Conservation (phyloP, 1,140 invertebrate genomes). For the Leptopilina boulardi region DNA sequence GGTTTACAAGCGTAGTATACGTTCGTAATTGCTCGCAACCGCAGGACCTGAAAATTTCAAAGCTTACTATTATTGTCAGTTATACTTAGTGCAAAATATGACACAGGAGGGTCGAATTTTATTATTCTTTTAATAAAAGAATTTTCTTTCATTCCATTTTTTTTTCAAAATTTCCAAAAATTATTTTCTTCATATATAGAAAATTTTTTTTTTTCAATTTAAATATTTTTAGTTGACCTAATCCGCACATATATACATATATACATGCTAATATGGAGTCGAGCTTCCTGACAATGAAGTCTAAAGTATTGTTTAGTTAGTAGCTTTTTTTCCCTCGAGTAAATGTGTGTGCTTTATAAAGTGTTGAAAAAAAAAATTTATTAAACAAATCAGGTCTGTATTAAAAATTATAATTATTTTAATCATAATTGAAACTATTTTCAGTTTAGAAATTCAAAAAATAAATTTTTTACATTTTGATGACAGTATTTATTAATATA, state of each 20-base stretch:
- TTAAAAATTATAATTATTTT: neutral
- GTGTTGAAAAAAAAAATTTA: neutral
- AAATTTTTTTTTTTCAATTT: neutral
- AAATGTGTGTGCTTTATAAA: neutral
- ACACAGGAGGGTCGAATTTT: neutral
- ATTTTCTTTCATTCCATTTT: neutral
- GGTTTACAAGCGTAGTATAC: constrained; percentile 16
- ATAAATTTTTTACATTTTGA: too few relatives aligned
- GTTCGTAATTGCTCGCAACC: neutral
- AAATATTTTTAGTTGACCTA: neutral
- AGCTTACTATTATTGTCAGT: neutral
- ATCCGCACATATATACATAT: neutral
- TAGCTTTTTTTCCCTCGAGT: neutral
- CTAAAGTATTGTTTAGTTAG: neutral
- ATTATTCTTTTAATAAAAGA: neutral
- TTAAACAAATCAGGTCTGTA: neutral
- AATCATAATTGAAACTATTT: neutral
- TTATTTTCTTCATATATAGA: neutral
- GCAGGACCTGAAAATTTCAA: constrained; percentile 10
- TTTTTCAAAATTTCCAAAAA: neutral
- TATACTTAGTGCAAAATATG: constrained; percentile 1
- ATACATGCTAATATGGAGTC: neutral
- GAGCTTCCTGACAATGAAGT: neutral
- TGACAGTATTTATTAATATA: too few relatives aligned
- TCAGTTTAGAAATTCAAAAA: too few relatives aligned